A percentile compares a stretch with the other conserved stretches of the same genome.
These are phyloP conservation scores for Morphnarchus princeps DNA, from an alignment of 2,113 vertebrate species.

Conservation along the genomic window DNA sequence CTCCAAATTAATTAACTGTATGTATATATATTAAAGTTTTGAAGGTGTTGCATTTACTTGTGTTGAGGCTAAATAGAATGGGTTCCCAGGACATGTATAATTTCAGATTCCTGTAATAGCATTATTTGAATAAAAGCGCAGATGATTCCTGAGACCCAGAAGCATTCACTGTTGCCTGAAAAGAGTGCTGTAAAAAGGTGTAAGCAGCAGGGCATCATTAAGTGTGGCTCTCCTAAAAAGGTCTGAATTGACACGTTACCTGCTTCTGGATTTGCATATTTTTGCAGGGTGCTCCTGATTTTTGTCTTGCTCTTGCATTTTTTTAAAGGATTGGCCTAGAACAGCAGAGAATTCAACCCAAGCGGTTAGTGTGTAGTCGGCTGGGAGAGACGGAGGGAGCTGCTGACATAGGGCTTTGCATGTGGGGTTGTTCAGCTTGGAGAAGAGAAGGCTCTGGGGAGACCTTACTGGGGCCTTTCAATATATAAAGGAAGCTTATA, in stretches of 20 bases:
- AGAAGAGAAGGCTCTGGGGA: neutral
- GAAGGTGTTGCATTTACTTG: neutral
- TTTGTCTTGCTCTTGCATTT: neutral
- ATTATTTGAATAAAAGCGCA: neutral
- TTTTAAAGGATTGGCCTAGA: neutral
- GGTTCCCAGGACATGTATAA: neutral
- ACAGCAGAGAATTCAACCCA: neutral
- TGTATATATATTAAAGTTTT: neutral
- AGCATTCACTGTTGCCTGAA: neutral
- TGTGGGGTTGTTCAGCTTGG: neutral
- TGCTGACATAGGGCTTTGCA: neutral
- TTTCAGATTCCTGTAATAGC: neutral
- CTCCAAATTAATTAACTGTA: neutral
- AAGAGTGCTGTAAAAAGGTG: neutral
- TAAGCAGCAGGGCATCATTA: neutral
- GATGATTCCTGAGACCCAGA: neutral
- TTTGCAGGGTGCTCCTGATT: neutral
- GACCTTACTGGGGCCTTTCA: neutral
- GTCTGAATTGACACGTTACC: neutral
- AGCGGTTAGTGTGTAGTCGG: neutral
- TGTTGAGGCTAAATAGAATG: neutral
- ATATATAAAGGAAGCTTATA: neutral
- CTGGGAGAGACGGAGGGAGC: neutral
- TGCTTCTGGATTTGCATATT: neutral
- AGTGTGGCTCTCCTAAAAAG: neutral